Evolutionary conservation across 2,797 vertebrate species (phyloP), one percentile per base, ranked within the genome.

Genomic region (Lacerta agilis): DNA sequence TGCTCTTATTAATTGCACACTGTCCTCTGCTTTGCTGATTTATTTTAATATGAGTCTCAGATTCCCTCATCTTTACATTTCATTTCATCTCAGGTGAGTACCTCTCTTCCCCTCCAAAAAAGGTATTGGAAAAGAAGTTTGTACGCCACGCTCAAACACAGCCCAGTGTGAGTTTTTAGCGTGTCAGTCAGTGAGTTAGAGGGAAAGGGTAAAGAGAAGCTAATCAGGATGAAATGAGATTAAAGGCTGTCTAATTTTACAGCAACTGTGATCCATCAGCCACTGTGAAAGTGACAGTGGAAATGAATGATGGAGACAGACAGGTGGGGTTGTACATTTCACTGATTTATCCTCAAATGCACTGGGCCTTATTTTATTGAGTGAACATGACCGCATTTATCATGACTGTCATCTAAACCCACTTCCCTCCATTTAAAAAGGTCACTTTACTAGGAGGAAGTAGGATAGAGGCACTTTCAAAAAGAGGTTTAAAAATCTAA

Each of bases 201-300:
- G 98, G 98, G 98, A 99, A 99, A 99, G 97, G 98, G 98, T 98
- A 99, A 96, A 97, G 97, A 98, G 98, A 98, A 98, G 98, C 98
- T 99, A 98, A 99, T 98, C 97, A 98, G 98, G 98, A 98, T 99
- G 98, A 98, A 99, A 98, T 98, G 97, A 98, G 98, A 99, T 99
- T 99, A 99, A 99, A 99, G 98, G 98, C 98, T 99, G 98, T 99
- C 98, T 99, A 99, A 99, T 99, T 99, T 98, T 98, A 98, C 98
- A 98, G 98, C 97, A 98, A 98, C 98, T 98, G 98, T 97, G 98
- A 99, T 99, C 98, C 98, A 99, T 99, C 99, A 99, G 98, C 97
- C 98, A 96, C 97, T 97, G 97, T 98, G 98, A 98, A 98, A 98
- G 97, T 98, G 98, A 99, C 99, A 98, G 98, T 98, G 98, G 98